Percentiles rank a stretch among this genome's conserved stretches.
Conservation (phyloP, 2,797 vertebrate species). For the Anabas testudineus region DNA sequence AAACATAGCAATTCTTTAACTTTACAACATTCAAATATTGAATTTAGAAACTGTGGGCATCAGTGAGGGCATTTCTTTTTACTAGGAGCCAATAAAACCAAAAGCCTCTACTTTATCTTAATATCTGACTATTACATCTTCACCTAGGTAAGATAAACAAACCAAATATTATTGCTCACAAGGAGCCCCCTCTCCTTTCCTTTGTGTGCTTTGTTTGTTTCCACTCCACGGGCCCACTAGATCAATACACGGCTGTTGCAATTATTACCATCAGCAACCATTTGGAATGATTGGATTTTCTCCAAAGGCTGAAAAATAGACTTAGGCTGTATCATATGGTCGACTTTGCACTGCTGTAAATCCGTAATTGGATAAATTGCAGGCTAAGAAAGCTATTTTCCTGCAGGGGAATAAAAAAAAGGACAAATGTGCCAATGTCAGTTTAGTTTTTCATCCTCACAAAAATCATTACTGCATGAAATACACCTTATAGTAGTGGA, state of each 20-base stretch:
- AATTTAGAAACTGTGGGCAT: slow-evolving; percentile 34
- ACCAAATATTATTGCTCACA: slow-evolving; percentile 58
- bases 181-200: slow-evolving; percentile 48
- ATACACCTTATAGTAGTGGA: slow-evolving; percentile 49
- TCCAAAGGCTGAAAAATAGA: slow-evolving; percentile 78
- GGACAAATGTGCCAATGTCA: slow-evolving; percentile 69
- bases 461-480: slow-evolving; percentile 74
- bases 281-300: slow-evolving; percentile 81
- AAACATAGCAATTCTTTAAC: slow-evolving; percentile 16
- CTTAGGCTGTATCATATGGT: slow-evolving; percentile 75
- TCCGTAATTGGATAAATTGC: slow-evolving; percentile 82
- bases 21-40: slow-evolving; percentile 21
- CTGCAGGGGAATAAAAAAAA: slow-evolving; percentile 65
- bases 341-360: slow-evolving; percentile 77
- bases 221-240: slow-evolving; percentile 66
- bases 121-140: slow-evolving; percentile 50
- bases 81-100: slow-evolving; percentile 52
- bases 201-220: slow-evolving; percentile 70
- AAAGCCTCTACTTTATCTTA: slow-evolving; percentile 54
- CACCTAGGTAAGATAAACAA: slow-evolving; percentile 63
- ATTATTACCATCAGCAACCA: slow-evolving; percentile 83
- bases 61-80: slow-evolving; percentile 34
- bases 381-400: slow-evolving; percentile 71
- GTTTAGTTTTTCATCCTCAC: slow-evolving; percentile 67
- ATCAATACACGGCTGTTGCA: slow-evolving; percentile 78